Evolutionary conservation across 2,113 vertebrate species (phyloP), one percentile per base, ranked within the genome.

Genomic region (Taxidea taxus): DNA sequence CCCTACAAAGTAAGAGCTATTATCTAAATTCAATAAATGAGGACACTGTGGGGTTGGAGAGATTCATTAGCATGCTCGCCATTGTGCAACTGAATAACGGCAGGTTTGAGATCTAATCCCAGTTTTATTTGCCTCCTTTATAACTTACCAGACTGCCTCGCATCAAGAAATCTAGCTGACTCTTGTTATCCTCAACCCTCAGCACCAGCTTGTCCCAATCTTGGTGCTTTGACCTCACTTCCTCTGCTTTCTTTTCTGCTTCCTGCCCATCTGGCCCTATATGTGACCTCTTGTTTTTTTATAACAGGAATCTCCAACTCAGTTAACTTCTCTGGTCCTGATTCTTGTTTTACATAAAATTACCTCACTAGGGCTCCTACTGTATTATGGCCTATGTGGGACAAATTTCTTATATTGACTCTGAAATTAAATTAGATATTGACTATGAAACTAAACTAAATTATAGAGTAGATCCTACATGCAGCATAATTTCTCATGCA

Each of bases 401-500:
- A 9, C 15, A 85, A 27, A 62, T 44, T 31, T 23, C 13, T 90
- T 54, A 18, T 3, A 37, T 84, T 94, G 62, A 84, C 34, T 80
- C 9, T 90, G 37, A 97, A 87, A 62, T 23, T 74, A 60, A 90
- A 80, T 80, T 47, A 62, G 29, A 4, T 27, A 11, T 80, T 90
- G 49, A 75, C 60, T 68, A 11, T 87, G n/a, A 95, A 80, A 60
- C 20, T 51, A 49, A 84, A 68, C 84, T 81, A 81, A 80, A 82
- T 72, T 93, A 75, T 49, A 15, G 58, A 51, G 49, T 75, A 49
- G 37, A 74, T 85, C 23, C 56, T 95, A 44, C 44, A 2, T 20
- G 37, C 23, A 93, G 72, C 83, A 92, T 78, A 89, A 90, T 92
- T 72, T 89, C 81, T 82, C 66, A 70, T 95, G n/a, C 31, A 31